Evolutionary conservation across 64 coral and sea anemone genomes (phyloP), one percentile per base, ranked within the genome.

Genomic region (Astreopora myriophthalma): DNA sequence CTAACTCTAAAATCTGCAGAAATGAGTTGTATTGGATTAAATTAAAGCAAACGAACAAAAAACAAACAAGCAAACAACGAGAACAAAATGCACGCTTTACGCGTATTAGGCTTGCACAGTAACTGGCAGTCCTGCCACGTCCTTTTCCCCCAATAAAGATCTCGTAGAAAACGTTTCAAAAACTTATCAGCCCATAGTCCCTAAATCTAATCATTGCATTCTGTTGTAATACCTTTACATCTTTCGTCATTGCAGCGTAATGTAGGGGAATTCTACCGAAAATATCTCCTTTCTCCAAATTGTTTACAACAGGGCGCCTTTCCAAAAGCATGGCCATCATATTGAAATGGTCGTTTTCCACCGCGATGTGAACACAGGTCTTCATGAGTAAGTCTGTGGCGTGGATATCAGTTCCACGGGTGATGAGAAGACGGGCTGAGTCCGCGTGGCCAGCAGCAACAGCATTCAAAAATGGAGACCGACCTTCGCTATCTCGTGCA

Each of bases 301-400:
- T 88, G 20, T 69, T 85, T 27, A 58, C 6, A 1, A 52, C 84
- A 1, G 23, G 1, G 0, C 60, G 31, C 73, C 87, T 82, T 1
- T 74, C 75, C 26, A 96, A 76, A 57, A 96, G 88, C 75, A 92
- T 92, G 0, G 81, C 64, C 25, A 96, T 17, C 5, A 88, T 84
- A 3, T 92, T 86, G 4, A 89, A 72, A 33, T 92, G 82, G 17
- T 96, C 84, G n/a, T 78, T 85, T 71, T 96, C 90, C 36, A 96
- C 90, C 0, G 90, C 94, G 29, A 96, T 32, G 74, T 96, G 94
- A 49, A 96, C 39, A 62, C 94, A 96, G 76, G 81, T 96, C 76
- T 96, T 96, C 94, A 92, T 92, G 12, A 84, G 75, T 9, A 71
- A 26, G 14, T 96, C 90, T 20, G 46, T 73, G 22, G 94, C 89